Evolutionary conservation across 1,140 invertebrate species (phyloP), one percentile per base, ranked within the genome.

Genomic region (Drosophila persimilis): DNA sequence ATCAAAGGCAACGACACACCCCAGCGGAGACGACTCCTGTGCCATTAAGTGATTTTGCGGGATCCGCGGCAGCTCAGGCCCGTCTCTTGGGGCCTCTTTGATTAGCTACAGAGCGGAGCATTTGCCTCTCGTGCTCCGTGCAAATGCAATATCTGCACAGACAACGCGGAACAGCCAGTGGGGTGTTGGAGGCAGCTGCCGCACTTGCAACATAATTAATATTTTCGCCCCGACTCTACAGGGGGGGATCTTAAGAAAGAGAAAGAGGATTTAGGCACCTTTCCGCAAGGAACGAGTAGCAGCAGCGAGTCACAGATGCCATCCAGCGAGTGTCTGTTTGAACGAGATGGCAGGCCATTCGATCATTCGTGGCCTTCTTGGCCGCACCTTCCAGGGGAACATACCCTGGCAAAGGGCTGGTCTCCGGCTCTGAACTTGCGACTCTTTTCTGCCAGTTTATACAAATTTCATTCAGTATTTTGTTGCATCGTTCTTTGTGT

Each of bases 401-500:
- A 13, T 39, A 39, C 35, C 46, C 55, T 62, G 46, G 15, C 15
- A 26, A 64, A 67, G 46, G 29, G 26, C 35, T 39, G 41, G 29
- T 52, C 29, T 73, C 41, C 44, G 41, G 35, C 59, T 51, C 24
- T 61, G 51, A 39, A 17, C 35, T 39, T 39, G 35, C 35, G 11
- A 39, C 35, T 13, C 35, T 39, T 39, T 39, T 39, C 35, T 55
- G 72, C 47, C 58, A 66, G 63, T 85, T 84, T 63, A 77, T 57
- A 80, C 54, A 85, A 74, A 74, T 77, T 74, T 73, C 58, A 65
- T 70, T 69, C 35, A 39, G 44, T 35, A 41, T 69, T 66, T 70
- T 47, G 35, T 39, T 39, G 35, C 35, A 39, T 5, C 45, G 17
- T 20, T 52, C 39, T 53, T 67, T 41, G 59, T 51, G n/a, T 22